Conservation (phyloP, 1,140 invertebrate genomes). For the Papilio polyxenes region DNA sequence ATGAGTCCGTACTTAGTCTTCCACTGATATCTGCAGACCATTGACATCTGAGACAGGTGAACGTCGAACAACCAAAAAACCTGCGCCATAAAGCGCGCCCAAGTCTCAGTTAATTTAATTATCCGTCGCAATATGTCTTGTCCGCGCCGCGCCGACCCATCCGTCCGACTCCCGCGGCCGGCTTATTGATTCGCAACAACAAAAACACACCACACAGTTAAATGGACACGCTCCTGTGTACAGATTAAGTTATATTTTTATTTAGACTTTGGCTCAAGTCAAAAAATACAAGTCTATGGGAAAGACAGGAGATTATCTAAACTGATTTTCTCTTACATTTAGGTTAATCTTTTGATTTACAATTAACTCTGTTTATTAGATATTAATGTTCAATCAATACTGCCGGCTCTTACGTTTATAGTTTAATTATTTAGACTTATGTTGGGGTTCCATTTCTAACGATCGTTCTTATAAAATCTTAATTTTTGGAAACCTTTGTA, state of each 20-base stretch:
- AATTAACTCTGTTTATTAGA: too few relatives aligned
- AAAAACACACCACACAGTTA: constrained; percentile 62
- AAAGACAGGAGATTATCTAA: not conserved
- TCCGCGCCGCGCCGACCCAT: constrained; percentile 23
- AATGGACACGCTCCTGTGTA: constrained; percentile 53
- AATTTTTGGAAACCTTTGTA: not conserved
- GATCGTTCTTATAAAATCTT: not conserved
- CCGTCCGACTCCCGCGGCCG: constrained; percentile 17
- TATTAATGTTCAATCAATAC: too few relatives aligned
- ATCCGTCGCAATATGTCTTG: not conserved
- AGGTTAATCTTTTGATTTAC: too few relatives aligned
- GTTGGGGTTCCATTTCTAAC: not conserved
- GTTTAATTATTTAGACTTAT: too few relatives aligned
- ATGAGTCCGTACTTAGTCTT: not conserved
- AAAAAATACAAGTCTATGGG: constrained; percentile 8
- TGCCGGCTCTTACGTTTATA: too few relatives aligned
- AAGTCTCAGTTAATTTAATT: constrained; percentile 23
- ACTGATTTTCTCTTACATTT: too few relatives aligned
- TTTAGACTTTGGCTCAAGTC: constrained; percentile 46
- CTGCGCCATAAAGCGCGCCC: constrained; percentile 4
- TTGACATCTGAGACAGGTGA: not conserved
- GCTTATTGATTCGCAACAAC: constrained; percentile 64
- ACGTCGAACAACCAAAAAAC: not conserved
- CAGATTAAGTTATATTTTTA: constrained; percentile 68
- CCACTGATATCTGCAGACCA: not conserved